A percentile compares a stretch with the other conserved stretches of the same genome.
These are phyloP conservation scores for Centropristis striata DNA, from an alignment of 2,113 vertebrate genomes.

Conservation along the genomic window DNA sequence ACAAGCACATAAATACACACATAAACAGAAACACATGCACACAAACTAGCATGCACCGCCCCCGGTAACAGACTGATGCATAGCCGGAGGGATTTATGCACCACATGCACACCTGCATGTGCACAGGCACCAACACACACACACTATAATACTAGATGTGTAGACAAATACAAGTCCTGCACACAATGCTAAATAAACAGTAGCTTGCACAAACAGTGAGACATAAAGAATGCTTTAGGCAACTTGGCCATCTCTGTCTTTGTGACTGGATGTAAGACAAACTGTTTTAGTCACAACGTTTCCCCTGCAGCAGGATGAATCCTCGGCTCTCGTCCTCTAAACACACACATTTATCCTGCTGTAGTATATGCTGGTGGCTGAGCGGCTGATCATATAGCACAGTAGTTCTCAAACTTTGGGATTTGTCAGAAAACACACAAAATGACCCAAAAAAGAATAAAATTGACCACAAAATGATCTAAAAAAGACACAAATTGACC, in stretches of 20 bases:
- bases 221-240: slow-evolving; percentile 7
- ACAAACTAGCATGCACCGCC: neutral
- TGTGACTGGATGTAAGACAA: slow-evolving; percentile 37
- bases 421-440: no score
- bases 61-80: slow-evolving; percentile 13
- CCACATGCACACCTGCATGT: slow-evolving; percentile 15
- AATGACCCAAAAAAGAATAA: no score
- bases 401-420: no score
- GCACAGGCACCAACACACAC: slow-evolving; percentile 2
- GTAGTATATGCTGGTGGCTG: neutral
- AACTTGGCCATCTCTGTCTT: slow-evolving; percentile 7
- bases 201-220: neutral
- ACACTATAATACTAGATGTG: neutral
- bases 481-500: no score
- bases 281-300: slow-evolving; percentile 19
- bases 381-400: no score
- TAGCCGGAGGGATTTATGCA: slow-evolving; percentile 7
- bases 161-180: neutral
- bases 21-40: neutral
- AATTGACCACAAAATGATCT: no score
- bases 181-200: slow-evolving; percentile 25
- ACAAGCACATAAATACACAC: slow-evolving; percentile 6
- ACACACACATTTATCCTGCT: neutral
- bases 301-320: neutral
- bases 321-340: slow-evolving; percentile 6